Conservation (phyloP, 2,113 vertebrate species). For the Trogon surrucura region DNA sequence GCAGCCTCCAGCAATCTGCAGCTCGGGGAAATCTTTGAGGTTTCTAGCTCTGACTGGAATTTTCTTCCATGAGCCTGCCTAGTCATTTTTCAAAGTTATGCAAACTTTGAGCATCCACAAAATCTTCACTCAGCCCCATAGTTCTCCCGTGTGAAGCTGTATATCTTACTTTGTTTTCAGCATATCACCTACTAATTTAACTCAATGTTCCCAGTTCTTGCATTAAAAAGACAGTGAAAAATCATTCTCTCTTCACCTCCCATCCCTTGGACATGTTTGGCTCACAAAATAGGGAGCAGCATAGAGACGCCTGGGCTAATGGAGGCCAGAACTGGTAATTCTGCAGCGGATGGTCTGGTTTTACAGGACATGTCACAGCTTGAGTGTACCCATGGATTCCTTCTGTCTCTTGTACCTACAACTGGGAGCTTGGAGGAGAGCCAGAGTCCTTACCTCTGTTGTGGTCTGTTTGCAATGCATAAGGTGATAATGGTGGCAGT, state of each 20-base stretch:
- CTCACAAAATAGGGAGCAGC: constrained; percentile 31
- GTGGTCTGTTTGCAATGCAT: accelerated
- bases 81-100: constrained; percentile 3
- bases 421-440: not conserved
- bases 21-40: not conserved
- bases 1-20: constrained; percentile 18
- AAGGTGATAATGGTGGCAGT: not conserved
- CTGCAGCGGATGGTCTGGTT: not conserved
- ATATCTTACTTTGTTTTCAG: constrained; percentile 42
- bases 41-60: not conserved
- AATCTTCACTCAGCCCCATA: not conserved
- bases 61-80: not conserved
- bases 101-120: constrained; percentile 8
- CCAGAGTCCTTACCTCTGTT: not conserved
- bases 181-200: constrained; percentile 48
- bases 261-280: constrained; percentile 39
- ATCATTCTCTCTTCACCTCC: constrained; percentile 44
- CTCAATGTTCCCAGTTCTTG: not conserved
- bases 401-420: not conserved
- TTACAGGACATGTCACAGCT: not conserved
- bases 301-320: not conserved
- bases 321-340: not conserved
- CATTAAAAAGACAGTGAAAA: constrained; percentile 65
- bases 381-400: not conserved
- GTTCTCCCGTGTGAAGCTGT: not conserved